Evolutionary conservation across 1,140 invertebrate genomes (phyloP).

Genomic region (Drosophila sproati): DNA sequence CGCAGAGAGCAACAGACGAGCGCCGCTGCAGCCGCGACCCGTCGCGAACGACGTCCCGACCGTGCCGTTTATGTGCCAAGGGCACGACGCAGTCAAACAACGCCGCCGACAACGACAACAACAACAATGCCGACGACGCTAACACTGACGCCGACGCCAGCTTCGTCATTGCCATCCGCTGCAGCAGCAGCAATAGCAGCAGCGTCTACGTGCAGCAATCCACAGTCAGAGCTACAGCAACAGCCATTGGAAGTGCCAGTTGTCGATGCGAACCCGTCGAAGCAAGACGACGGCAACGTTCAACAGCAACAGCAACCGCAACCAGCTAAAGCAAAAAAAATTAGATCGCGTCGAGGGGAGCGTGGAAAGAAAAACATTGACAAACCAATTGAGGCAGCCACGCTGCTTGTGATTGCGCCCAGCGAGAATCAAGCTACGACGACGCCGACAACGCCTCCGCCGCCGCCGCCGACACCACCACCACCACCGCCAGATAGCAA

Average conservation of each 20-base stretch:
- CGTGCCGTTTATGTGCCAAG: conserved; percentile 91
- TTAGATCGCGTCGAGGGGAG: conserved; percentile 59
- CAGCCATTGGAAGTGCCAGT: conserved; percentile 46
- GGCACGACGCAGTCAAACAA: conserved; percentile 87
- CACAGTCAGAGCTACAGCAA: conserved; percentile 15
- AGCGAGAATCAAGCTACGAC: conserved; percentile 44
- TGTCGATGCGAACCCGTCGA: conserved; percentile 43
- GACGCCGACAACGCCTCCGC: conserved; percentile 21
- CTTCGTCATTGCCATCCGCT: conserved; percentile 23
- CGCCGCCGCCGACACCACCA: neutral
- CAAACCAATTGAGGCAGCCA: conserved; percentile 49
- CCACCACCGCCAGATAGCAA: conserved; percentile 44
- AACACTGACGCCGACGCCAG: conserved; percentile 24
- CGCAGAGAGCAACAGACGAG: conserved; percentile 65
- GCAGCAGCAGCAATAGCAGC: conserved; percentile 32
- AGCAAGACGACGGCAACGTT: conserved; percentile 57
- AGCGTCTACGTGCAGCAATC: conserved; percentile 51
- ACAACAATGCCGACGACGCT: conserved; percentile 30
- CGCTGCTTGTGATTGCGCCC: conserved; percentile 63
- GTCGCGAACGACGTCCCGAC: conserved; percentile 88
- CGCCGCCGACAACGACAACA: conserved; percentile 75
- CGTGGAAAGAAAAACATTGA: conserved; percentile 55
- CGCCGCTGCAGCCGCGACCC: conserved; percentile 45
- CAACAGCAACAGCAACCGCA: conserved; percentile 39
- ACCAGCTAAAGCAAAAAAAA: conserved; percentile 52